Percentiles rank a stretch among this genome's conserved stretches.
phyloP scores from a whole-genome alignment of 1,140 invertebrate genomes.

The Yoshiicerus persimilis region DNA sequence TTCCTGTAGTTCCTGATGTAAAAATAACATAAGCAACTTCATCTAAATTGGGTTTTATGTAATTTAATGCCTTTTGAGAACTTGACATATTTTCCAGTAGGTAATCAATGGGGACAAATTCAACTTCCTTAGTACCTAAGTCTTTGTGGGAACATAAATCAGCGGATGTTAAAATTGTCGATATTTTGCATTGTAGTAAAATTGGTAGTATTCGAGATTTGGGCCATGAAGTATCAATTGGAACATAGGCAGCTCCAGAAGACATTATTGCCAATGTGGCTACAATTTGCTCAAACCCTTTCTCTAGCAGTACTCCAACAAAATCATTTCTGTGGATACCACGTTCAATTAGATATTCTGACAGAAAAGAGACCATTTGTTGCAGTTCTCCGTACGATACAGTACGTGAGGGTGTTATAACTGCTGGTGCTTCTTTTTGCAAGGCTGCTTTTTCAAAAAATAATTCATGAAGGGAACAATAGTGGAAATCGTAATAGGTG shows the following conservation, averaged over 20 bases:
- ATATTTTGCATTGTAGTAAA: too few relatives aligned
- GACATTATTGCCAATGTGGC: not conserved
- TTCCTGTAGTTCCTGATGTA: constrained; percentile 30
- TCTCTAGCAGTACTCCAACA: not conserved
- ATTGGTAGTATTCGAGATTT: too few relatives aligned
- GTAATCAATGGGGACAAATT: too few relatives aligned
- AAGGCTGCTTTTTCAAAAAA: not conserved
- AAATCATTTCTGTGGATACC: not conserved
- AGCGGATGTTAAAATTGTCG: too few relatives aligned
- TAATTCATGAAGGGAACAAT: not conserved
- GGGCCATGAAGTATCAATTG: not conserved
- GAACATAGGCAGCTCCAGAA: not conserved
- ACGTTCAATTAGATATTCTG: too few relatives aligned
- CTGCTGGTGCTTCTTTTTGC: not conserved
- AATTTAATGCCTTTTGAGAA: not conserved
- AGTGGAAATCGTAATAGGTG: not conserved
- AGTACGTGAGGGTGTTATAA: not conserved
- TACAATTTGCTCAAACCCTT: not conserved
- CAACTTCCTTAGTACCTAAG: too few relatives aligned
- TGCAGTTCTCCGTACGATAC: too few relatives aligned
- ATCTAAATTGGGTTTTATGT: not conserved
- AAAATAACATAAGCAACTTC: constrained; percentile 29
- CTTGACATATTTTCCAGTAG: too few relatives aligned
- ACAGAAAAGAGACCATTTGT: too few relatives aligned
- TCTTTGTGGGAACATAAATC: too few relatives aligned